A percentile compares a stretch with the other conserved stretches of the same genome.
Evolutionary conservation across 2,113 vertebrate species (phyloP).

Genomic region (Colius striatus): DNA sequence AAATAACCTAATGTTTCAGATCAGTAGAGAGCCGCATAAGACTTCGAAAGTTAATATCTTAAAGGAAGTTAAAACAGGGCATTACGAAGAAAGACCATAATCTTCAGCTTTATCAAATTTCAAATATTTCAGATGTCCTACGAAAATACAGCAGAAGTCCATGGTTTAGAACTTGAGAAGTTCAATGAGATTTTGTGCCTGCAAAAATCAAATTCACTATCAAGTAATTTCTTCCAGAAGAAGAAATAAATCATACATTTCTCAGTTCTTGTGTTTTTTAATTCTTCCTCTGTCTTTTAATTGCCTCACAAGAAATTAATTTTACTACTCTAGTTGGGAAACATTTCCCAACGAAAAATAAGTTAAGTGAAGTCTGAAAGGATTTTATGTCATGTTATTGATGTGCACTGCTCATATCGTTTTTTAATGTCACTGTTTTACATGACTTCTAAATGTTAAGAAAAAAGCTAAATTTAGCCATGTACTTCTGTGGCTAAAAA

Average conservation of each 20-base stretch:
- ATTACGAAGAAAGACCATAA: background rate
- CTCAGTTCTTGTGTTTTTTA: background rate
- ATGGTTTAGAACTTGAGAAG: background rate
- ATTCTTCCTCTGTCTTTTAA: background rate
- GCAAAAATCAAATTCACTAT: background rate
- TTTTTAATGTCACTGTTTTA: background rate
- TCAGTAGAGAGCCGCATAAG: background rate
- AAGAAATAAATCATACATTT: background rate
- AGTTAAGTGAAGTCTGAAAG: background rate
- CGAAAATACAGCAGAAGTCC: background rate
- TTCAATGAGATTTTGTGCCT: background rate
- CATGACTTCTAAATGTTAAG: background rate
- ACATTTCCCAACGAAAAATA: background rate
- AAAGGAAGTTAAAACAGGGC: background rate
- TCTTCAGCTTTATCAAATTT: background rate
- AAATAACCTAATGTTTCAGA: background rate
- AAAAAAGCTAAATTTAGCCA: background rate
- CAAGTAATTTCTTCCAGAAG: background rate
- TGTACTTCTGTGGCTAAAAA: background rate
- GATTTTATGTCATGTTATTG: background rate
- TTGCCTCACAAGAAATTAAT: background rate
- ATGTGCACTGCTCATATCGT: background rate
- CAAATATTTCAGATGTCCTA: background rate
- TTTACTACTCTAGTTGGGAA: background rate
- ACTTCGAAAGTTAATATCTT: background rate